A percentile compares a stretch with the other conserved stretches of the same genome.
These are phyloP conservation scores for Aegypius monachus DNA, from an alignment of 2,113 vertebrate species.

Conservation along the genomic window DNA sequence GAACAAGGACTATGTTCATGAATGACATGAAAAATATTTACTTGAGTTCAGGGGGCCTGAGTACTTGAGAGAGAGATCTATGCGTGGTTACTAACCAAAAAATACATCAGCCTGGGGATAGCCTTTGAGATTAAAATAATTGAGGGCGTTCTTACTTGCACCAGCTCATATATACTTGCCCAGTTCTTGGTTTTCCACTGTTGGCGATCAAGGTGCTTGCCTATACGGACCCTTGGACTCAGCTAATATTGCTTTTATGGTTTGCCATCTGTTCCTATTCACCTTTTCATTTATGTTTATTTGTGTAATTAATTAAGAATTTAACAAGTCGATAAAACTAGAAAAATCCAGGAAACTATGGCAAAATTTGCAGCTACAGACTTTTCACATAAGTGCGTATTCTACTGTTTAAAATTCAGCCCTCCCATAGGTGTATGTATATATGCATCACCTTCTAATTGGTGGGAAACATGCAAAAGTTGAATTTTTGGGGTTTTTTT, in stretches of 20 bases:
- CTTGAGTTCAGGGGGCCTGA: background rate
- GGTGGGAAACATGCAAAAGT: background rate
- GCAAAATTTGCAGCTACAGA: background rate
- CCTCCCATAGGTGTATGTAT: background rate
- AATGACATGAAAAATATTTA: background rate
- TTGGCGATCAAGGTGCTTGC: background rate
- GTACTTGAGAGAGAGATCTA: background rate
- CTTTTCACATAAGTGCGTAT: background rate
- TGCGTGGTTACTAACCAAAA: background rate
- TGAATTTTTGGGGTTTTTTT: background rate
- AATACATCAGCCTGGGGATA: background rate
- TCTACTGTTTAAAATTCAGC: background rate
- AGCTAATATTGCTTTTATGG: background rate
- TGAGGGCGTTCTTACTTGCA: background rate
- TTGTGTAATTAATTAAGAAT: background rate
- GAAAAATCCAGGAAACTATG: background rate
- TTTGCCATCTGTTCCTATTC: background rate
- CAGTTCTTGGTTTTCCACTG: background rate
- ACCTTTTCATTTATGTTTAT: background rate
- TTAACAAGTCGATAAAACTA: background rate
- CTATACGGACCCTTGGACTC: background rate
- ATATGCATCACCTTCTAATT: background rate
- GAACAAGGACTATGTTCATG: background rate
- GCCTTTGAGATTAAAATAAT: background rate
- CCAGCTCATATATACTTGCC: background rate